A percentile compares a stretch with the other conserved stretches of the same genome.
Evolutionary conservation across 2,888 invertebrate genomes (phyloP).

Genomic region (Platycheirus rosarum): DNA sequence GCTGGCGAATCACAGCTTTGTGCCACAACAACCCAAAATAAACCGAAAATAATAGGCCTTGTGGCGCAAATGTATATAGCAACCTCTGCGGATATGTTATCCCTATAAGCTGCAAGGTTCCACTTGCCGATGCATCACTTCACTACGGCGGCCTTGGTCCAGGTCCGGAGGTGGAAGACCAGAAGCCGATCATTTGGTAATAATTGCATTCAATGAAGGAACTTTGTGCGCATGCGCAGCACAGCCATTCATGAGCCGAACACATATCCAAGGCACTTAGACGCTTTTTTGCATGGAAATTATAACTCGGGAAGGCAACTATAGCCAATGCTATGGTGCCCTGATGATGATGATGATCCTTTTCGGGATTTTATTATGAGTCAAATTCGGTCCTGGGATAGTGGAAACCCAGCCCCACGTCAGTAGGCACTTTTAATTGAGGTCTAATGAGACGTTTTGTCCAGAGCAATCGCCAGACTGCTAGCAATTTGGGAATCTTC

Average conservation of each 20-base stretch:
- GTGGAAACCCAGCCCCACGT: constrained; percentile 24
- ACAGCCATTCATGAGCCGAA: constrained; percentile 16
- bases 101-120: constrained; percentile 45
- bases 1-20: constrained; percentile 54
- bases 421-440: constrained; percentile 61
- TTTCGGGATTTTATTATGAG: constrained; percentile 40
- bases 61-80: neutral
- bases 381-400: constrained; percentile 29
- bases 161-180: constrained; percentile 72
- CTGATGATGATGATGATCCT: constrained; percentile 29
- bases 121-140: constrained; percentile 39
- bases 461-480: constrained; percentile 21
- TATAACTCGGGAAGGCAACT: neutral
- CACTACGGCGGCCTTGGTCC: constrained; percentile 23
- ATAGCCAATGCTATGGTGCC: no score
- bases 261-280: constrained; percentile 40
- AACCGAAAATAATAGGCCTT: constrained; percentile 71
- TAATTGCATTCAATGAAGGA: constrained; percentile 77
- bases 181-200: constrained; percentile 78
- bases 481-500: constrained; percentile 36
- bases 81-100: constrained; percentile 34
- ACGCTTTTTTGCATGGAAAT: constrained; percentile 20
- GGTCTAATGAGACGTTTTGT: constrained; percentile 70
- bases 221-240: constrained; percentile 64
- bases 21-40: constrained; percentile 65